Conservation (phyloP, 2,113 vertebrate species). For the Colossoma macropomum region DNA sequence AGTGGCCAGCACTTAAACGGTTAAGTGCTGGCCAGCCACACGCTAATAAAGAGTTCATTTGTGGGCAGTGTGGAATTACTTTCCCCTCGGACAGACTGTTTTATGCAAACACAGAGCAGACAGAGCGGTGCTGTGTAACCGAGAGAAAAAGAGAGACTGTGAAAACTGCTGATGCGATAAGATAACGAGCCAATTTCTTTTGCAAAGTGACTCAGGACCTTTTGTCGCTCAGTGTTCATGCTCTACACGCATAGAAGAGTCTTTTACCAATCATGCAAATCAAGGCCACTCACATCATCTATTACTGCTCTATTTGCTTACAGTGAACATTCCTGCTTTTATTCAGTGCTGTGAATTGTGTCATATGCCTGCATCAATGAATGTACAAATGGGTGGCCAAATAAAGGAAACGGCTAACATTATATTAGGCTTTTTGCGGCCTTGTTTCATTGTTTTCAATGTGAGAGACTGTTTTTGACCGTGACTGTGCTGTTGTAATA, state of each 20-base stretch:
- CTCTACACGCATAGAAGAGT: slow-evolving; percentile 25
- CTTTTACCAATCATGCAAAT: slow-evolving; percentile 1
- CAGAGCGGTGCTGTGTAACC: neutral
- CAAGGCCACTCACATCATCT: neutral
- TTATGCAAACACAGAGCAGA: slow-evolving; percentile 10
- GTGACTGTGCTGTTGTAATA: too few species aligned
- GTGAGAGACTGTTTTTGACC: too few species aligned
- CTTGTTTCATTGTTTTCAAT: too few species aligned
- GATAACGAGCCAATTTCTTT: slow-evolving; percentile 66
- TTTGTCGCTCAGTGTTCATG: slow-evolving; percentile 53
- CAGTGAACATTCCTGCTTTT: neutral
- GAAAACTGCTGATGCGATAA: slow-evolving; percentile 65
- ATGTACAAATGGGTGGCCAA: neutral
- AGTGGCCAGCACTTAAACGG: too few species aligned
- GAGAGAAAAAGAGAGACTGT: neutral
- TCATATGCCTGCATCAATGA: neutral
- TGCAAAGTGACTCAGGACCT: slow-evolving; percentile 58
- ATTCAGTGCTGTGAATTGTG: neutral
- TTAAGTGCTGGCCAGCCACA: neutral
- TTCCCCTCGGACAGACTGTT: neutral
- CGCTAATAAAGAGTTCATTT: neutral
- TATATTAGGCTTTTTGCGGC: too few species aligned
- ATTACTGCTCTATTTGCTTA: neutral
- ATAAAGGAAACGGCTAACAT: neutral
- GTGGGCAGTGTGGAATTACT: neutral